These are phyloP conservation scores for Leptoclinus maculatus DNA, from an alignment of 2,797 vertebrate genomes.

Conservation along the genomic window DNA sequence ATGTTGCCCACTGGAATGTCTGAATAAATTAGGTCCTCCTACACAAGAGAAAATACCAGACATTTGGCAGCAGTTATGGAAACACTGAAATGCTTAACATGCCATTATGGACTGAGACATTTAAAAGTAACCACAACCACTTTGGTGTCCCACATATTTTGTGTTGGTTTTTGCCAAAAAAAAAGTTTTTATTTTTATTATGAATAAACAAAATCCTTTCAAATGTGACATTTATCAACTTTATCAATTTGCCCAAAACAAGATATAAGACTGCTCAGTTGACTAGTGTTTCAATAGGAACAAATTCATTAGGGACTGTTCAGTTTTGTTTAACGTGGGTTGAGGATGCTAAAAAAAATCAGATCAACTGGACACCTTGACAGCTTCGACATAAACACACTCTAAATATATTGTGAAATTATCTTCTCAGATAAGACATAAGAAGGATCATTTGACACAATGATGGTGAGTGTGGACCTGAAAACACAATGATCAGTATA, in stretches of 20 bases:
- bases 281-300: neutral
- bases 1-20: neutral
- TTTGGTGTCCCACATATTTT: neutral
- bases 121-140: neutral
- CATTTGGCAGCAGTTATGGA: neutral
- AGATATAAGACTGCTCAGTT: neutral
- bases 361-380: neutral
- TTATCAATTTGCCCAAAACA: neutral
- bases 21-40: fast-evolving
- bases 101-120: fast-evolving
- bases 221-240: neutral
- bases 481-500: neutral
- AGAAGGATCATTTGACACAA: neutral
- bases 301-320: neutral
- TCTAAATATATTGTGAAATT: neutral
- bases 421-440: neutral
- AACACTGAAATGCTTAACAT: neutral
- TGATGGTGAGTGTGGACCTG: neutral
- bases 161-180: neutral
- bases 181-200: too few species aligned
- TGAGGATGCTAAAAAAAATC: neutral
- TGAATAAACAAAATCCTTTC: fast-evolving
- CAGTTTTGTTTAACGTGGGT: neutral
- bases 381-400: neutral
- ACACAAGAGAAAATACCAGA: neutral